phyloP scores from a whole-genome alignment of 2,888 invertebrate genomes.

The Heteropelma amictum region DNA sequence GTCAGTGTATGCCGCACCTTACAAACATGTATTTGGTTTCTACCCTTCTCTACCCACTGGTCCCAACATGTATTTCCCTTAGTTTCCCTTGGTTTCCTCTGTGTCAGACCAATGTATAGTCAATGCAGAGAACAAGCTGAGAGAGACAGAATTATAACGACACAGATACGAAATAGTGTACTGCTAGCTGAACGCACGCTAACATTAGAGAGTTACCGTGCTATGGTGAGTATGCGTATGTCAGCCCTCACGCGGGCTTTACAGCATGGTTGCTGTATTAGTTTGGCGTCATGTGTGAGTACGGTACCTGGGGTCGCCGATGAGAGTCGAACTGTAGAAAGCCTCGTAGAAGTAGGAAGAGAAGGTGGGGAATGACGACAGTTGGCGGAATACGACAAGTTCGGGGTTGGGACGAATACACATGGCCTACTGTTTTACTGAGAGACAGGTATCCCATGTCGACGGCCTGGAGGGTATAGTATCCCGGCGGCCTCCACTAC shows the following conservation, averaged over 20 bases:
- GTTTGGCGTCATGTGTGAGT: slow-evolving; percentile 6
- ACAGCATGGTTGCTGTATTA: not conserved
- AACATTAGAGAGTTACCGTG: slow-evolving; percentile 55
- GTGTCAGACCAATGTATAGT: slow-evolving; percentile 67
- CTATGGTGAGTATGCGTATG: slow-evolving; percentile 58
- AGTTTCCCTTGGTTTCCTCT: slow-evolving; percentile 55
- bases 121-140: slow-evolving; percentile 65
- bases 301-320: slow-evolving; percentile 31
- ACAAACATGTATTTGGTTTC: slow-evolving; percentile 56
- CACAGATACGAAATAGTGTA: slow-evolving; percentile 63
- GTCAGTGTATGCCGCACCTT: slow-evolving; percentile 51
- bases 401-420: slow-evolving; percentile 61
- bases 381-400: slow-evolving; percentile 20
- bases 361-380: slow-evolving; percentile 27
- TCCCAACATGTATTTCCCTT: slow-evolving; percentile 46
- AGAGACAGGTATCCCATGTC: slow-evolving; percentile 70
- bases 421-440: slow-evolving; percentile 65
- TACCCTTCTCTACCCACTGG: slow-evolving; percentile 37
- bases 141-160: not conserved
- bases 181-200: slow-evolving; percentile 54
- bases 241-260: slow-evolving; percentile 19
- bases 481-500: slow-evolving; percentile 28
- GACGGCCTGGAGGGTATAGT: slow-evolving; percentile 46
- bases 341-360: slow-evolving; percentile 23
- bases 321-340: slow-evolving; percentile 31